Percentiles rank a stretch among this genome's conserved stretches.
Evolutionary conservation across 2,888 invertebrate species (phyloP).

Genomic region (Ophion costatus): DNA sequence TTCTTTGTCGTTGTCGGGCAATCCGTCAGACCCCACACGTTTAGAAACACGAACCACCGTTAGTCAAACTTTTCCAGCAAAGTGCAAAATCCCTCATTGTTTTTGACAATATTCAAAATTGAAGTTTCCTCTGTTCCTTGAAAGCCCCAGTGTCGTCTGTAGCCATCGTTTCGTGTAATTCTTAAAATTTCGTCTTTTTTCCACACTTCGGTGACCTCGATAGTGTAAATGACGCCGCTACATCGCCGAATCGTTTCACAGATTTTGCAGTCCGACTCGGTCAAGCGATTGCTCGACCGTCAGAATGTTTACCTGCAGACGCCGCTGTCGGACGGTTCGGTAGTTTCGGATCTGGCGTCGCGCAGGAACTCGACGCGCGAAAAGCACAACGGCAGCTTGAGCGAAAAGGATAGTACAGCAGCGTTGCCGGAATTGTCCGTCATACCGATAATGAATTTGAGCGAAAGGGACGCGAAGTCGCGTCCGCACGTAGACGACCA

Average conservation of each 20-base stretch:
- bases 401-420: neutral
- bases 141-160: neutral
- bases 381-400: conserved; percentile 65
- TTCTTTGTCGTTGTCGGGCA: neutral
- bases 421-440: conserved; percentile 51
- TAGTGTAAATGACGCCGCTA: neutral
- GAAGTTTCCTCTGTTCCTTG: neutral
- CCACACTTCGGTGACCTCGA: neutral
- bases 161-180: neutral
- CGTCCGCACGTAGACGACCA: conserved; percentile 16
- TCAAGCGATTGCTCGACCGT: conserved; percentile 78
- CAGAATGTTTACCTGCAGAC: conserved; percentile 72
- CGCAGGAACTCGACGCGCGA: conserved; percentile 47
- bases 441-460: conserved; percentile 44
- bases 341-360: conserved; percentile 44
- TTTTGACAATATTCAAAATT: neutral
- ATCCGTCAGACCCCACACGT: too few relatives aligned
- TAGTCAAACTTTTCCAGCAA: too few relatives aligned
- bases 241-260: conserved; percentile 55
- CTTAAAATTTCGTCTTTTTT: neutral
- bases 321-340: conserved; percentile 33
- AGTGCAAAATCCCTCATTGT: neutral
- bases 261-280: conserved; percentile 78
- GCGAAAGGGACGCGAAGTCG: neutral
- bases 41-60: too few relatives aligned